phyloP scores from a whole-genome alignment of 2,113 vertebrate species.

The Amia ocellicauda region DNA sequence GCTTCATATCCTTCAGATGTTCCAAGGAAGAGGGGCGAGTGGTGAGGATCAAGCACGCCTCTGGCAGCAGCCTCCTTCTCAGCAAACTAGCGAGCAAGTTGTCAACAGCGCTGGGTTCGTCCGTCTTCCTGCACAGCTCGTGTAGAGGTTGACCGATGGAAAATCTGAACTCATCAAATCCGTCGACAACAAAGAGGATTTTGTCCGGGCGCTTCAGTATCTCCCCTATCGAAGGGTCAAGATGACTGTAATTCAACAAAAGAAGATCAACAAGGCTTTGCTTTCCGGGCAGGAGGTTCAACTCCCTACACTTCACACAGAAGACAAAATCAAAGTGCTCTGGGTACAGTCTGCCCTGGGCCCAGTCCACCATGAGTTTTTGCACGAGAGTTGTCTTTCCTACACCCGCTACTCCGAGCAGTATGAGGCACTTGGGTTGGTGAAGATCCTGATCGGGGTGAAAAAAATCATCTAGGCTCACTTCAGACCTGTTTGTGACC shows the following conservation, averaged over 20 bases:
- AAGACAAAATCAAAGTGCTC: neutral
- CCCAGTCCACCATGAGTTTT: neutral
- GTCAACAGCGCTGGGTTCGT: constrained; percentile 20
- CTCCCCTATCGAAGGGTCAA: neutral
- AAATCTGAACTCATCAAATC: constrained; percentile 45
- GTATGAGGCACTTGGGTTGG: neutral
- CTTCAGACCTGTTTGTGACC: neutral
- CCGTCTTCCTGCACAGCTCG: constrained; percentile 40
- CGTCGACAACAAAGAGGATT: constrained; percentile 59
- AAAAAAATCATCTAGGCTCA: neutral
- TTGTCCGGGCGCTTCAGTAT: constrained; percentile 34
- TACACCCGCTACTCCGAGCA: neutral
- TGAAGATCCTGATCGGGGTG: neutral
- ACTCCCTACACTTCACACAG: neutral
- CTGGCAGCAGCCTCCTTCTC: constrained; percentile 31
- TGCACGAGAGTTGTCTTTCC: neutral
- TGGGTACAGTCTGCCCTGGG: neutral
- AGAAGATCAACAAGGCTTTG: neutral
- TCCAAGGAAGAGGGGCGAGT: neutral
- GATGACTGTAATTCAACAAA: neutral
- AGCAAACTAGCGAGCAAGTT: constrained; percentile 48
- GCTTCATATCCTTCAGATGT: constrained; percentile 21
- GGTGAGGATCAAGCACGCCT: constrained; percentile 51
- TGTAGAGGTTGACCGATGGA: neutral
- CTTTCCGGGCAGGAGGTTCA: neutral